Evolutionary conservation across 2,888 invertebrate genomes (phyloP), one percentile per base, ranked within the genome.

Genomic region (Parnassius mnemosyne): DNA sequence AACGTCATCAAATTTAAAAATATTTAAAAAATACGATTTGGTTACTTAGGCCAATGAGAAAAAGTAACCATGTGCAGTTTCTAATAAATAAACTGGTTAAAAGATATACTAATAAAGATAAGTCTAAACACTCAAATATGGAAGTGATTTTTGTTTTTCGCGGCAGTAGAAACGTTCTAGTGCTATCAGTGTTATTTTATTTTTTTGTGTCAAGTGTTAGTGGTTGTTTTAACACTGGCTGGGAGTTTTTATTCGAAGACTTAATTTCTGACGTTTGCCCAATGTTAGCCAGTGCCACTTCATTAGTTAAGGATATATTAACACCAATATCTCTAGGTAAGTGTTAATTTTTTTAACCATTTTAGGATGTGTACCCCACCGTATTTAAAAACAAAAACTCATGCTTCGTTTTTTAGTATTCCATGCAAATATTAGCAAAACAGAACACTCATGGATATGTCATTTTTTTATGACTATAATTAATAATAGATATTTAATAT

Each of bases 191-290:
- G 63, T 57, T 80, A 53, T 66, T 79, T 63, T 68, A 77, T 62
- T 69, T 80, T 49, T 61, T 81, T 47, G 71, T 71, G 60, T 75
- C 72, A 10, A 68, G 69, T 65, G 81, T 74, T 3, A 75, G 74
- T 68, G 81, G 78, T 9, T 85, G 84, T 67, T 79, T 79, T 63
- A 76, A 81, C n/a, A 72, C 75, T 12, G 86, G 80, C 3, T 85
- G 81, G 86, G 87, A 87, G 43, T 81, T 79, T 53, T 69, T 87
- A 51, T 75, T 80, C 9, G 84, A 84, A 10, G 86, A 88, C 53
- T 61, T 88, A 34, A 69, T 85, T 9, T 68, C 81, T 7, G 77
- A 81, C 9, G 66, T 86, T 20, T 85, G 84, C 52, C 89, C 90
- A 0, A 65, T 85, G n/a, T 67, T 88, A 56, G 76, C 82, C 0